Percentiles rank a stretch among this genome's conserved stretches.
Conservation (phyloP, 2,888 invertebrate genomes). For the Agonopterix heracliana region DNA sequence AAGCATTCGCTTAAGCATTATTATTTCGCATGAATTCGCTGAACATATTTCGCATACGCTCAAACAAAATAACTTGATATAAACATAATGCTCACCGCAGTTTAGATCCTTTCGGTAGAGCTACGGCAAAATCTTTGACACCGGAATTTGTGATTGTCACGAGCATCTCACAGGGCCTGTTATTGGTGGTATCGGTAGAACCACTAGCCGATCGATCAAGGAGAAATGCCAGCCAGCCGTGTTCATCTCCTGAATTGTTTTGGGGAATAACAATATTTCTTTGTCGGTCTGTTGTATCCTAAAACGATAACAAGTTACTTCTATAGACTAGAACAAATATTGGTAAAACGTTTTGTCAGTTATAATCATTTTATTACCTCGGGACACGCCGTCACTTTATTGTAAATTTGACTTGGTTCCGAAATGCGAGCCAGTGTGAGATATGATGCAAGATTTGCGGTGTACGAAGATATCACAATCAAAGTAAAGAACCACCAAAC, state of each 20-base stretch:
- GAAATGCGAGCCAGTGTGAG: conserved; percentile 96
- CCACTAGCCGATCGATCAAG: conserved; percentile 21
- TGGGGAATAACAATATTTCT: conserved; percentile 14
- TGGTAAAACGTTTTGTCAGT: neutral
- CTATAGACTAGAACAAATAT: neutral
- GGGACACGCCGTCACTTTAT: conserved; percentile 49
- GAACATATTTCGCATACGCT: conserved; percentile 2
- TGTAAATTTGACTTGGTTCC: conserved; percentile 84
- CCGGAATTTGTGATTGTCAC: conserved; percentile 86
- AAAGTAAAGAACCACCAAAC: conserved; percentile 99
- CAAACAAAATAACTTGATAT: conserved; percentile 73
- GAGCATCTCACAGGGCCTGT: conserved; percentile 96
- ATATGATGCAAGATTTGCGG: conserved; percentile 97
- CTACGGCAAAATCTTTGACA: conserved; percentile 90
- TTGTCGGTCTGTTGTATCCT: conserved; percentile 31
- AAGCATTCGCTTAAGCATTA: conserved; percentile 80
- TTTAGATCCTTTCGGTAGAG: conserved; percentile 93
- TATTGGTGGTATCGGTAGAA: conserved; percentile 3
- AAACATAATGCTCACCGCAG: conserved; percentile 77
- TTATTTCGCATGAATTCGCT: conserved; percentile 83
- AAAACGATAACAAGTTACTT: neutral
- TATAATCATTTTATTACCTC: conserved; percentile 31
- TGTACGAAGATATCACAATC: conserved; percentile 96
- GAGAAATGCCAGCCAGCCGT: conserved; percentile 39
- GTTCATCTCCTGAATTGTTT: conserved; percentile 29